These are phyloP conservation scores for Pammene fasciana DNA, from an alignment of 2,888 invertebrate genomes.

Conservation along the genomic window DNA sequence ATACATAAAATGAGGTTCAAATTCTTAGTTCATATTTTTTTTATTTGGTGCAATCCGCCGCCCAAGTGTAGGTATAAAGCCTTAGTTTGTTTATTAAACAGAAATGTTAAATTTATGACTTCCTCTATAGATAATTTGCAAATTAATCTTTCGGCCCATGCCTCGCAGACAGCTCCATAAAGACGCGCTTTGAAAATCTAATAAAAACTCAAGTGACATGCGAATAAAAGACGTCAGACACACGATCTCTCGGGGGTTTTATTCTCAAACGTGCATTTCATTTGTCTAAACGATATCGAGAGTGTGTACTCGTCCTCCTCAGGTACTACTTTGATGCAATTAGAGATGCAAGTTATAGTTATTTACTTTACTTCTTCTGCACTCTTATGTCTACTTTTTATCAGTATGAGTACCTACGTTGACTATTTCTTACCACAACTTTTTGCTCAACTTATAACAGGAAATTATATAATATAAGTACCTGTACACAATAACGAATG, in stretches of 20 bases:
- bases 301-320: background rate
- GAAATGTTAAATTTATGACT: slow-evolving; percentile 54
- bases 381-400: background rate
- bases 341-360: no score
- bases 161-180: slow-evolving; percentile 44
- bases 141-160: slow-evolving; percentile 53
- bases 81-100: slow-evolving; percentile 45
- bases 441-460: slow-evolving; percentile 27
- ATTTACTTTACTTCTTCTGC: no score
- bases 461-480: slow-evolving; percentile 37
- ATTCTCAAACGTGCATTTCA: background rate
- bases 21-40: background rate
- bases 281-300: background rate
- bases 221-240: slow-evolving; percentile 19
- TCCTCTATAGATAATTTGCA: slow-evolving; percentile 51
- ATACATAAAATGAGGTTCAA: background rate
- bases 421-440: slow-evolving; percentile 12
- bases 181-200: slow-evolving; percentile 28
- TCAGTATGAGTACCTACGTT: background rate
- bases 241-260: background rate
- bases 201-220: slow-evolving; percentile 35
- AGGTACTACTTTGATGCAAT: no score
- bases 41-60: no score
- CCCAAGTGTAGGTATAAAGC: no score
- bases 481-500: slow-evolving; percentile 13